These are phyloP conservation scores for Sylvia atricapilla DNA, from an alignment of 2,113 vertebrate genomes.

Conservation along the genomic window DNA sequence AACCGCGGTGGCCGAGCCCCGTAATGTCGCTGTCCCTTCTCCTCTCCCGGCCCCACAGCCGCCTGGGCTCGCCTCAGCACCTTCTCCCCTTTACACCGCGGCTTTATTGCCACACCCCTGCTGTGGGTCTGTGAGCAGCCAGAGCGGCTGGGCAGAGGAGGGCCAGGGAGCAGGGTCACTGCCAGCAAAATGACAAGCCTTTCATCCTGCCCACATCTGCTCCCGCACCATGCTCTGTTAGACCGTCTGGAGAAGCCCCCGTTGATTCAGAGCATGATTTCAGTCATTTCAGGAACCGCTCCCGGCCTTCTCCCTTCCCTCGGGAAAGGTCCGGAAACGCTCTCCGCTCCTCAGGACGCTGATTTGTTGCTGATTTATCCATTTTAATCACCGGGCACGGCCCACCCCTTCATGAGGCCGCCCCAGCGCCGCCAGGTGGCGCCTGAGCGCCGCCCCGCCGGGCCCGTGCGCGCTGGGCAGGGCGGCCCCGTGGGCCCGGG, in stretches of 20 bases:
- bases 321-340: neutral
- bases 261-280: neutral
- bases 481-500: neutral
- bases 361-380: neutral
- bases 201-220: no score
- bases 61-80: neutral
- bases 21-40: neutral
- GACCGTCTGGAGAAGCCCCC: fast-evolving
- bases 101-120: neutral
- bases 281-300: neutral
- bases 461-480: neutral
- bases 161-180: neutral
- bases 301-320: no score
- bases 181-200: no score
- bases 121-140: neutral
- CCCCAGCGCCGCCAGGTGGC: neutral
- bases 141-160: neutral
- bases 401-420: fast-evolving
- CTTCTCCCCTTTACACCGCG: neutral
- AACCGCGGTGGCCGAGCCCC: no score
- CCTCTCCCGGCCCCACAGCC: fast-evolving
- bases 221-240: fast-evolving
- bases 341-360: fast-evolving
- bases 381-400: fast-evolving
- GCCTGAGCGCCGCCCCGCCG: neutral